A percentile compares a stretch with the other conserved stretches of the same genome.
phyloP scores from a whole-genome alignment of 2,888 invertebrate species.

The Tricholauxania praeusta region DNA sequence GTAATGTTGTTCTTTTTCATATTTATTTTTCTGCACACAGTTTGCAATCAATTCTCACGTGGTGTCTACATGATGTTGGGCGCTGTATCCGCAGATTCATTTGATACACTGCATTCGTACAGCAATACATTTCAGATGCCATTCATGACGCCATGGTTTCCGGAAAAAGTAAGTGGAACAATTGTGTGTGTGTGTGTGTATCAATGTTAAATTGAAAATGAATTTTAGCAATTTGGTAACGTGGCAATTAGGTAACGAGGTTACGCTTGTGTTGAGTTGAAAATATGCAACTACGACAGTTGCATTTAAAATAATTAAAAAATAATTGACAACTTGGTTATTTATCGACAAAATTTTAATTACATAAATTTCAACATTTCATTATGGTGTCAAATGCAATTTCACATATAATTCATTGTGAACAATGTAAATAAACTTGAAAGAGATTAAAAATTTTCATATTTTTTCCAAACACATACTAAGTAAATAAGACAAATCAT shows the following conservation, averaged over 20 bases:
- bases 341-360: neutral
- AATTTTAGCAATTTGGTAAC: neutral
- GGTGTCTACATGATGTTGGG: slow-evolving; percentile 93
- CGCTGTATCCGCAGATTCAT: slow-evolving; percentile 93
- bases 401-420: too few relatives aligned
- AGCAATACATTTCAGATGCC: slow-evolving; percentile 97
- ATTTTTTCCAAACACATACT: too few relatives aligned
- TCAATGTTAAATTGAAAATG: neutral
- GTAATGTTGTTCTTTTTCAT: slow-evolving; percentile 8
- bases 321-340: neutral
- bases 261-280: slow-evolving; percentile 8
- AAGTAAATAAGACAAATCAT: slow-evolving; percentile 4
- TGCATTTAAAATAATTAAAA: neutral
- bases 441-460: too few relatives aligned
- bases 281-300: neutral
- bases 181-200: neutral
- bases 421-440: too few relatives aligned
- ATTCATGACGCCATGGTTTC: slow-evolving; percentile 94
- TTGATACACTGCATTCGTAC: slow-evolving; percentile 93
- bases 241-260: slow-evolving; percentile 12
- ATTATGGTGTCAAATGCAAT: too few relatives aligned
- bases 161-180: slow-evolving; percentile 80
- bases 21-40: slow-evolving; percentile 68
- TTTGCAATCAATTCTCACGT: slow-evolving; percentile 90
- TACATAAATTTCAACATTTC: too few relatives aligned